phyloP scores from a whole-genome alignment of 2,797 vertebrate species.

The Rostrhamus sociabilis region DNA sequence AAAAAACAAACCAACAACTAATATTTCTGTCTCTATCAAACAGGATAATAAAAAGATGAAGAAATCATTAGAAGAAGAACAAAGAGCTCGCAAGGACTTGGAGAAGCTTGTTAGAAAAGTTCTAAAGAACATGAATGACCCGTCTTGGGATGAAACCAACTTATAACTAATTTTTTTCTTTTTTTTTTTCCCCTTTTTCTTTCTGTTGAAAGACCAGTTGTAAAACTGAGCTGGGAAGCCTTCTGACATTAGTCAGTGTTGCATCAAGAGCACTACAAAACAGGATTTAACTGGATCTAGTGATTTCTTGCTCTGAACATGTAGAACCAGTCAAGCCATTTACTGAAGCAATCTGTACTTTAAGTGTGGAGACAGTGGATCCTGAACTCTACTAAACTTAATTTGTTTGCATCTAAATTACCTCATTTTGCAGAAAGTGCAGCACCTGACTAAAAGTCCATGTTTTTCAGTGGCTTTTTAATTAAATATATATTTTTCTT shows the following conservation, averaged over 20 bases:
- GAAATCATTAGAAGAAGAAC: slow-evolving; percentile 93
- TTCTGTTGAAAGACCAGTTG: slow-evolving; percentile 62
- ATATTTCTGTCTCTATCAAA: slow-evolving; percentile 29
- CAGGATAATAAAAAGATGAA: slow-evolving; percentile 99
- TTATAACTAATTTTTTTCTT: slow-evolving; percentile 77
- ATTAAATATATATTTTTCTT: slow-evolving; percentile 72
- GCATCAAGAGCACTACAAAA: slow-evolving; percentile 65
- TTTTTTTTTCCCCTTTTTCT: neutral
- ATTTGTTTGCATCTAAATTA: slow-evolving; percentile 73
- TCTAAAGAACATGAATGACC: slow-evolving; percentile 94
- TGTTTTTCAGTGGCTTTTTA: slow-evolving; percentile 67
- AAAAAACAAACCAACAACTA: neutral
- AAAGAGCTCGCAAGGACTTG: slow-evolving; percentile 92
- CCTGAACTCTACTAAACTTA: slow-evolving; percentile 50
- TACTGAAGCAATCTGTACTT: slow-evolving; percentile 45
- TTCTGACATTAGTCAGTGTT: slow-evolving; percentile 62
- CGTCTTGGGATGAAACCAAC: slow-evolving; percentile 98
- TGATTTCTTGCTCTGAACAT: slow-evolving; percentile 48
- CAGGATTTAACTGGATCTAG: slow-evolving; percentile 71
- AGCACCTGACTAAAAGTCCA: slow-evolving; percentile 67
- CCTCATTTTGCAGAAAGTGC: slow-evolving; percentile 74
- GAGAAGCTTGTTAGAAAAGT: slow-evolving; percentile 94
- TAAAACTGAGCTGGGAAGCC: slow-evolving; percentile 55
- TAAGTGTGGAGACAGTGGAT: slow-evolving; percentile 44
- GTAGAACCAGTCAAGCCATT: slow-evolving; percentile 50